Percentiles rank a stretch among this genome's conserved stretches.
Evolutionary conservation across 53 echinoderm and acorn worm species (phyloP).

Genomic region (Henricia sp.): DNA sequence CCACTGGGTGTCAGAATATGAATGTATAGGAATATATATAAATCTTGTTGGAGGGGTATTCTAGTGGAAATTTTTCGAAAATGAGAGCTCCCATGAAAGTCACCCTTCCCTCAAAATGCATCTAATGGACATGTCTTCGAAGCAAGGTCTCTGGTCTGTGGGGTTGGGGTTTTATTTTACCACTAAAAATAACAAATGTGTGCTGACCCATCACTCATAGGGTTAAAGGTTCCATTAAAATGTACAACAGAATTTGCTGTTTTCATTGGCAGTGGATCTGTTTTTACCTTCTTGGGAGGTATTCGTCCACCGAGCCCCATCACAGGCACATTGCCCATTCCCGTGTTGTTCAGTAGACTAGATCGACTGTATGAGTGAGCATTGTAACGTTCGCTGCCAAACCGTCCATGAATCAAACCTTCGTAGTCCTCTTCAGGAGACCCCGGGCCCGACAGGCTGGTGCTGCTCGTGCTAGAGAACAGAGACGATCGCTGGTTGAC

Average conservation of each 20-base stretch:
- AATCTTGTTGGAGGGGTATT: too few relatives aligned
- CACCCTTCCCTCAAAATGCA: too few relatives aligned
- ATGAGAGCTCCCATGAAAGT: too few relatives aligned
- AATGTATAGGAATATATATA: too few relatives aligned
- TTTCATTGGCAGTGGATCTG: too few relatives aligned
- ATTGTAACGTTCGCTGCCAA: slow-evolving; percentile 72
- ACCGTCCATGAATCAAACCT: slow-evolving; percentile 75
- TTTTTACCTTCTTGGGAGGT: slow-evolving; percentile 82
- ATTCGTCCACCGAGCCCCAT: slow-evolving; percentile 82
- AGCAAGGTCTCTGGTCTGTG: too few relatives aligned
- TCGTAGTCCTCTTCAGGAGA: slow-evolving; percentile 87
- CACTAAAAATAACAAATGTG: too few relatives aligned
- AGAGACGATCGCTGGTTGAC: slow-evolving; percentile 76
- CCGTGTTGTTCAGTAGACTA: slow-evolving; percentile 69
- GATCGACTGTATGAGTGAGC: slow-evolving; percentile 62
- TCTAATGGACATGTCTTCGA: too few relatives aligned
- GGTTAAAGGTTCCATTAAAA: background rate
- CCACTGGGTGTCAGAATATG: too few relatives aligned
- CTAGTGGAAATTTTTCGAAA: too few relatives aligned
- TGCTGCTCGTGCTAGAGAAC: slow-evolving; percentile 73
- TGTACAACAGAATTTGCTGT: background rate
- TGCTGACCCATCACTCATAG: too few relatives aligned
- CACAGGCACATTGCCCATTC: slow-evolving; percentile 98
- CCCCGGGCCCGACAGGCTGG: slow-evolving; percentile 75
- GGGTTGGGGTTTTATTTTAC: too few relatives aligned